Conservation (phyloP, 2,797 vertebrate genomes). For the Amblyopsis hoosieri region DNA sequence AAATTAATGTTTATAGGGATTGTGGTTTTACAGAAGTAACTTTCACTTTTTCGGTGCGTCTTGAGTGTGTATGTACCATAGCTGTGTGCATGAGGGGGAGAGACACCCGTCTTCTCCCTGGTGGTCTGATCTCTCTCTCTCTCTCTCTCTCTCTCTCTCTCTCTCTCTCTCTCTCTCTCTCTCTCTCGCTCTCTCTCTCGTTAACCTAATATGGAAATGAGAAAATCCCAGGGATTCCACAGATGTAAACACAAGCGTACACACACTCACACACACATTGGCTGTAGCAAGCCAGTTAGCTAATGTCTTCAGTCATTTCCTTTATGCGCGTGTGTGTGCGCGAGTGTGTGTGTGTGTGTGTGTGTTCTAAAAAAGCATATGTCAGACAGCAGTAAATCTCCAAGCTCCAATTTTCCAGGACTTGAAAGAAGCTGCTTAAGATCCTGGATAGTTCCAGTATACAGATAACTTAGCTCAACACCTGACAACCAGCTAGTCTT, state of each 20-base stretch:
- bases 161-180: conserved; percentile 49
- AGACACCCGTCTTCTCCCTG: too few relatives aligned
- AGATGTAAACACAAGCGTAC: conserved; percentile 11
- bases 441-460: too few relatives aligned
- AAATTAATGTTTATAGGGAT: too few relatives aligned
- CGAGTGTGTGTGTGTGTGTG: not conserved
- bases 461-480: too few relatives aligned
- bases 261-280: conserved; percentile 15
- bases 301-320: not conserved
- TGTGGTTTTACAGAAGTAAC: too few relatives aligned
- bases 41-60: too few relatives aligned
- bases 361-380: not conserved
- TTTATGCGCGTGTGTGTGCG: not conserved
- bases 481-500: too few relatives aligned
- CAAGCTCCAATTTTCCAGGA: too few relatives aligned
- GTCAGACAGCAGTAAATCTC: too few relatives aligned
- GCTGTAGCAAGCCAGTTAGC: not conserved
- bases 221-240: conserved; percentile 61
- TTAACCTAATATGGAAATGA: conserved; percentile 68
- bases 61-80: too few relatives aligned
- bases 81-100: too few relatives aligned
- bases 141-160: conserved; percentile 34
- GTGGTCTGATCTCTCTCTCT: not conserved
- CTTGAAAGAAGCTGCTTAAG: too few relatives aligned
- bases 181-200: conserved; percentile 51